Conservation (phyloP, 2,888 invertebrate genomes). For the Carcina quercana region DNA sequence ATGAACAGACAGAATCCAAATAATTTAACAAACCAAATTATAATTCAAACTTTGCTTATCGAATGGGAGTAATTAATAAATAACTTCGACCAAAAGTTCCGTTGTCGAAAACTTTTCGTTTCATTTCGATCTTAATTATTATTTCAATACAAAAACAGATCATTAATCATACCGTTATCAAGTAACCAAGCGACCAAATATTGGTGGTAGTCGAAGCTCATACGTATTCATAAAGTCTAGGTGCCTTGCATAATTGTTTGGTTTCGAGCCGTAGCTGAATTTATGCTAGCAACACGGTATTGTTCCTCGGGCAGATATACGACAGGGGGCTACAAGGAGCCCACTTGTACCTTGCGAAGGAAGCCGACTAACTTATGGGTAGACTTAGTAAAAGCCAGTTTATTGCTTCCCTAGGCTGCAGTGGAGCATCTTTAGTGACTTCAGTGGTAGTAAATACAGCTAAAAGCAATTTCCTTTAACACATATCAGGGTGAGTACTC, state of each 20-base stretch:
- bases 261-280: constrained; percentile 18
- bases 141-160: too few species aligned
- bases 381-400: constrained; percentile 17
- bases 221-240: constrained; percentile 17
- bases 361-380: constrained; percentile 22
- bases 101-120: too few species aligned
- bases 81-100: too few species aligned
- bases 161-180: too few species aligned
- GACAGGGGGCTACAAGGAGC: constrained; percentile 11
- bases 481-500: too few species aligned
- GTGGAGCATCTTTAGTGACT: constrained; percentile 11
- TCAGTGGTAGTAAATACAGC: constrained; percentile 3
- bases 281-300: constrained; percentile 17
- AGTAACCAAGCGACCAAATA: constrained; percentile 10
- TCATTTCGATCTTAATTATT: too few species aligned
- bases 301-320: constrained; percentile 25
- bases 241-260: constrained; percentile 18
- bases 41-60: too few species aligned
- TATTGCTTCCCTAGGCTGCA: constrained; percentile 13
- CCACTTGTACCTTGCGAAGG: constrained; percentile 7
- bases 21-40: too few species aligned
- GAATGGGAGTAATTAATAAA: too few species aligned
- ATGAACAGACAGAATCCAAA: too few species aligned
- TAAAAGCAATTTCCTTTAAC: too few species aligned
- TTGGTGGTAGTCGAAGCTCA: constrained; percentile 11